phyloP scores from a whole-genome alignment of 2,888 invertebrate genomes.

The Cryptus armator region DNA sequence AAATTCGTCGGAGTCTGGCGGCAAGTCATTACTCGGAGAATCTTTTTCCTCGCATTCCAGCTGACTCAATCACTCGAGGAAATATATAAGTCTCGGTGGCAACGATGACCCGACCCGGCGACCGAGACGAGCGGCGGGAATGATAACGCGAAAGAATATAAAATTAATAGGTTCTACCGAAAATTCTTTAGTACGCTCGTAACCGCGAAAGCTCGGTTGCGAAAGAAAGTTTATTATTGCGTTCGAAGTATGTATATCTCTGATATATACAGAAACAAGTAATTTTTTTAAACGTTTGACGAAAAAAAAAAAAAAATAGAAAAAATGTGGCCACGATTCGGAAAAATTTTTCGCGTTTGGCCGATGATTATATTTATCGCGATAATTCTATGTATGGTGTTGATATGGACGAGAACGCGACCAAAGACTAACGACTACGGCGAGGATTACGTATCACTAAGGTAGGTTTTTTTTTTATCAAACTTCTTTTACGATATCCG shows the following conservation, averaged over 20 bases:
- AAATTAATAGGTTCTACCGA: constrained; percentile 29
- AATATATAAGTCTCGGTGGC: constrained; percentile 34
- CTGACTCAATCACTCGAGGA: constrained; percentile 40
- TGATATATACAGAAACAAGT: background rate
- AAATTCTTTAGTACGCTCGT: constrained; percentile 41
- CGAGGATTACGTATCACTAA: constrained; percentile 73
- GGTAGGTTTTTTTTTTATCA: constrained; percentile 65
- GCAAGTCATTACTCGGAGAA: background rate
- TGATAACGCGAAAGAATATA: constrained; percentile 57
- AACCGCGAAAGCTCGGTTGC: constrained; percentile 18
- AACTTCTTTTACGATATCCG: too few species aligned
- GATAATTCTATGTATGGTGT: constrained; percentile 74
- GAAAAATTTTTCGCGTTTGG: constrained; percentile 78
- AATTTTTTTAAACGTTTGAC: constrained; percentile 17
- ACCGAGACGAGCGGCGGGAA: constrained; percentile 52
- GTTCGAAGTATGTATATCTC: constrained; percentile 16
- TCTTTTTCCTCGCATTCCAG: constrained; percentile 10
- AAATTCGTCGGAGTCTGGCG: background rate
- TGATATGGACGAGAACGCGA: constrained; percentile 77
- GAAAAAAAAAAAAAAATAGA: constrained; percentile 10
- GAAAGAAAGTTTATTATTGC: constrained; percentile 28
- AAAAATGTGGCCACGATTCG: constrained; percentile 81
- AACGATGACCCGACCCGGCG: constrained; percentile 74
- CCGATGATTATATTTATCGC: constrained; percentile 72
- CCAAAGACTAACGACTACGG: constrained; percentile 71